Evolutionary conservation across 2,113 vertebrate genomes (phyloP).

Genomic region (Alces alces): DNA sequence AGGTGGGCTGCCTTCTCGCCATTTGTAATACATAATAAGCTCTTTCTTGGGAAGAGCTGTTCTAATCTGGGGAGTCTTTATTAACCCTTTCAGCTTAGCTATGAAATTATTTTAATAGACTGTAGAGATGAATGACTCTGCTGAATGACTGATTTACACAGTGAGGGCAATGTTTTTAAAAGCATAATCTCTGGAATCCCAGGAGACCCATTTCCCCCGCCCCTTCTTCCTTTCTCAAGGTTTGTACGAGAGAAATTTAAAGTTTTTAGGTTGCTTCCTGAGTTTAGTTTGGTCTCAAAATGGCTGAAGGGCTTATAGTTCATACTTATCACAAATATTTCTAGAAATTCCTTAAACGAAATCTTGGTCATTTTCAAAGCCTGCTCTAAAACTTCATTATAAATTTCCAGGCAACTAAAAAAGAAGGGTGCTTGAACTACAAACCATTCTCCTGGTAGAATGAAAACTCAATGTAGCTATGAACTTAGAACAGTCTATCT

Average conservation of each 20-base stretch:
- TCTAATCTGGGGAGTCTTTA: neutral
- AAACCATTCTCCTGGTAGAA: neutral
- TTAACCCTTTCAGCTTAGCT: neutral
- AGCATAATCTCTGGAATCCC: neutral
- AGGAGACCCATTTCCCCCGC: neutral
- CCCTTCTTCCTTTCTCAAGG: neutral
- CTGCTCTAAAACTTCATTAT: neutral
- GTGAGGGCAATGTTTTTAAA: neutral
- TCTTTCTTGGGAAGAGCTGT: neutral
- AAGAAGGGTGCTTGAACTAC: neutral
- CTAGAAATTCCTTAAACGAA: neutral
- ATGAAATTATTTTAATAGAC: neutral
- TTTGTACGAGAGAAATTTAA: neutral
- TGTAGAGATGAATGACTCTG: neutral
- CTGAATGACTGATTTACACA: neutral
- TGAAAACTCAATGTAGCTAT: neutral
- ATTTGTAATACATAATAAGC: neutral
- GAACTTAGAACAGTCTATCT: neutral
- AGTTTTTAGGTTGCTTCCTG: neutral
- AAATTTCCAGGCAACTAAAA: neutral
- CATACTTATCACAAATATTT: neutral
- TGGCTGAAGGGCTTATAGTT: neutral
- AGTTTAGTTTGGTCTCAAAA: neutral
- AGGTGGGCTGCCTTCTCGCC: neutral
- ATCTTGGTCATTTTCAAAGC: conserved; percentile 1